Evolutionary conservation across 1,140 invertebrate species (phyloP).

Genomic region (Bathynomus jamesi): DNA sequence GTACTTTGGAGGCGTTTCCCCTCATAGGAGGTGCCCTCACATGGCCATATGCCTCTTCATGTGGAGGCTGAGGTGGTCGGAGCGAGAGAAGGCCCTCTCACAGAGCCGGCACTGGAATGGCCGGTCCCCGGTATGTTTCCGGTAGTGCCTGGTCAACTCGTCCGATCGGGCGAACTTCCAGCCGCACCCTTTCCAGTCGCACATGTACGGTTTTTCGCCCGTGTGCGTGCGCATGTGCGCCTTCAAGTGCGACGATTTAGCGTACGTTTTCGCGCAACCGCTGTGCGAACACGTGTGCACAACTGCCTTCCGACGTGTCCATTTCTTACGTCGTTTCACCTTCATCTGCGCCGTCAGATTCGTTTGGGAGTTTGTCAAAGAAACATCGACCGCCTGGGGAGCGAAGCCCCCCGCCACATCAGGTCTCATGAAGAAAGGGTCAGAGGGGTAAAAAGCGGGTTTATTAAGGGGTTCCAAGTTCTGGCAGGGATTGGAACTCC

Average conservation of each 20-base stretch:
- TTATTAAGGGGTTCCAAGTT: neutral
- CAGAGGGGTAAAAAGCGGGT: neutral
- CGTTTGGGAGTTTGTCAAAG: neutral
- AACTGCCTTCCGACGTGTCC: conserved; percentile 39
- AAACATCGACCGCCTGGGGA: neutral
- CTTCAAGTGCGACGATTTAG: conserved; percentile 63
- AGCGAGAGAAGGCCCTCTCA: conserved; percentile 56
- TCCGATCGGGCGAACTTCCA: conserved; percentile 80
- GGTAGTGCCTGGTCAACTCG: conserved; percentile 63
- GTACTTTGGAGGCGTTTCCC: no score
- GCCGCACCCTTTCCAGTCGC: conserved; percentile 71
- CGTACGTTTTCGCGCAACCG: conserved; percentile 61
- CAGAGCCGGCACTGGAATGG: conserved; percentile 56
- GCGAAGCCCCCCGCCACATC: conserved; percentile 4
- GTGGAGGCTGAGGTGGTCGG: conserved; percentile 59
- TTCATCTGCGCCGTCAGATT: conserved; percentile 18
- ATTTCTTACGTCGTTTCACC: conserved; percentile 18
- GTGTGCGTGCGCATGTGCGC: conserved; percentile 58
- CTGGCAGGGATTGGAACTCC: neutral
- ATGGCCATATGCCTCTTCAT: conserved; percentile 61
- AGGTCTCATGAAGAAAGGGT: neutral
- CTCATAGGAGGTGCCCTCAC: no score
- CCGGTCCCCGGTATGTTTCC: conserved; percentile 57
- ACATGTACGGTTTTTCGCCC: conserved; percentile 62
- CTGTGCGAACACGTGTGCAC: conserved; percentile 55